Evolutionary conservation across 2,113 vertebrate genomes (phyloP), one percentile per base, ranked within the genome.

Genomic region (Hyperoodon ampullatus): DNA sequence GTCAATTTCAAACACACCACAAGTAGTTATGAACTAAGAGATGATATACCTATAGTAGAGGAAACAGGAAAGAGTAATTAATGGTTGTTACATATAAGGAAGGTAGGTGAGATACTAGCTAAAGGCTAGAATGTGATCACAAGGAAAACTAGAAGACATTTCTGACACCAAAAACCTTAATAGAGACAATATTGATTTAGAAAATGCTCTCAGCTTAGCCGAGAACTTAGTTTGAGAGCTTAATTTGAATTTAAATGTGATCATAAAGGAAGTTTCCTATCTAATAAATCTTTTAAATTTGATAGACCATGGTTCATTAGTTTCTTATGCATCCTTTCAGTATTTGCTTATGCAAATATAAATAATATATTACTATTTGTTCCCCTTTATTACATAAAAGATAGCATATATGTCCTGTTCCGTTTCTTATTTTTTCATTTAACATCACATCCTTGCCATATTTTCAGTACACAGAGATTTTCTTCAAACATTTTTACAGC

Each of bases 381-480:
- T 47, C 28, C 24, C 18, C 23, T 91, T 93, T 90, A n/a, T 53
- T 90, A 81, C 13, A 74, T 66, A 66, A 87, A 86, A 66, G 26
- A 50, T 7, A 44, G 58, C 35, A 85, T 39, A 44, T 44, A 15
- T 65, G 42, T 65, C 58, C 21, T 84, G 21, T 53, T 65, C 44
- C 78, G 33, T 85, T 95, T 68, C 70, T 90, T n/a, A n/a, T n/a
- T n/a, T 81, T 92, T 92, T 63, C n/a, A 70, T 68, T 90, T 70
- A 86, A 47, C 26, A 81, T 71, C 60, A 74, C 93, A 94, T 47
- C 78, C 39, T 92, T 92, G 28, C 66, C 65, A 55, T 86, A 15
- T 74, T 89, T 77, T 81, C 60, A 90, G 80, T n/a, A 81, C 9
- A 70, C 5, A 75, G 18, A 88, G 16, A 63, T 53, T 24, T n/a